These are phyloP conservation scores for Tichodroma muraria DNA, from an alignment of 2,113 vertebrate genomes.

Conservation along the genomic window DNA sequence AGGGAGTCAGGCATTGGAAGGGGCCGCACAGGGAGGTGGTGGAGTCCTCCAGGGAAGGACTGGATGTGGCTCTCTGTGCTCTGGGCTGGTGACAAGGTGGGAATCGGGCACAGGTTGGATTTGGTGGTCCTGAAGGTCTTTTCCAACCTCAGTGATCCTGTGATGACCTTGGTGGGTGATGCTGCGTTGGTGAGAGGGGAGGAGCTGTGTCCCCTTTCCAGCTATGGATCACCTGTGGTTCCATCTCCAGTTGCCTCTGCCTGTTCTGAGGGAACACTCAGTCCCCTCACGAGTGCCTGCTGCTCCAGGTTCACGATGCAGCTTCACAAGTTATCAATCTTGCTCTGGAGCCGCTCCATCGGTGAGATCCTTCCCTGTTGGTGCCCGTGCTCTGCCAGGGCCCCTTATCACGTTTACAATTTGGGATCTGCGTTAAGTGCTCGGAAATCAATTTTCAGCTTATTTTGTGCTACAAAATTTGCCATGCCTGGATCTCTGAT, in stretches of 20 bases:
- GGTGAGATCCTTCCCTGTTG: conserved; percentile 14
- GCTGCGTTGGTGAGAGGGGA: fast-evolving
- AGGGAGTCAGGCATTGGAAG: fast-evolving
- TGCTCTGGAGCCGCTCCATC: conserved; percentile 6
- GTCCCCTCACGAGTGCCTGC: conserved; percentile 9
- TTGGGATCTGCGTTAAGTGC: conserved; percentile 66
- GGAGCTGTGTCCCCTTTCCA: no score
- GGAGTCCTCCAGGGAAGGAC: background rate
- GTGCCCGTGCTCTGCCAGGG: conserved; percentile 38
- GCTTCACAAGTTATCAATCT: conserved; percentile 55
- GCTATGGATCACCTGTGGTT: fast-evolving
- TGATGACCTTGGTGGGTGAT: fast-evolving
- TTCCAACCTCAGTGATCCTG: background rate
- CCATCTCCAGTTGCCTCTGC: background rate
- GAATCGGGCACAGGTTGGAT: background rate
- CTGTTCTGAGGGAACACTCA: conserved; percentile 2
- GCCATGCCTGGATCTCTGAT: conserved; percentile 71
- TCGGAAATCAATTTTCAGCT: conserved; percentile 81
- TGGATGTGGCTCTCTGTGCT: background rate
- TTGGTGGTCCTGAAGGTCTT: background rate
- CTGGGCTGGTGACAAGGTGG: background rate
- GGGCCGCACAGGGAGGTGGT: background rate
- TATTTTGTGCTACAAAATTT: conserved; percentile 72
- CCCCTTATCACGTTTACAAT: conserved; percentile 70
- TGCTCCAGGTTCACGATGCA: conserved; percentile 23